phyloP scores from a whole-genome alignment of 2,888 invertebrate species.

The Pammene aurita region DNA sequence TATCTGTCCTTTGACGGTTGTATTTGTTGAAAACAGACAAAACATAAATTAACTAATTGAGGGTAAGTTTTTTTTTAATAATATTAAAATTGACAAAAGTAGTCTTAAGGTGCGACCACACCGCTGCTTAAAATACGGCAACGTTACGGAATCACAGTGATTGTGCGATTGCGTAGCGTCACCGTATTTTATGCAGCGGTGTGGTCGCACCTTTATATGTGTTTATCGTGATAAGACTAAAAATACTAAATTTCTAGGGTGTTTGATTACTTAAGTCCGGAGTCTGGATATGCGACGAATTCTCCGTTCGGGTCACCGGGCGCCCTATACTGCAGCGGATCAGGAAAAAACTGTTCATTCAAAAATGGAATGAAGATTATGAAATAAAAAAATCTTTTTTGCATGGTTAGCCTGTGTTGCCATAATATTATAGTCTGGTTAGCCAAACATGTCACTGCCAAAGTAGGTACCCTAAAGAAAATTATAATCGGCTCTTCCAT shows the following conservation, averaged over 20 bases:
- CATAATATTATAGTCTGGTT: not conserved
- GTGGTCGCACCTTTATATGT: no score
- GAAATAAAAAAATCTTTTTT: slow-evolving; percentile 40
- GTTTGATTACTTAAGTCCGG: slow-evolving; percentile 54
- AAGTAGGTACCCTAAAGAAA: not conserved
- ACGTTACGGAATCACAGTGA: no score
- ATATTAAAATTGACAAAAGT: no score
- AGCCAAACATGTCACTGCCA: not conserved
- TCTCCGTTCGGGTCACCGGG: slow-evolving; percentile 49
- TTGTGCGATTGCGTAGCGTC: no score
- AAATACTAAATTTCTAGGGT: slow-evolving; percentile 54
- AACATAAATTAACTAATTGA: no score
- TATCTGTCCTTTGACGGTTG: no score
- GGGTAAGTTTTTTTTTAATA: no score
- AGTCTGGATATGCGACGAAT: slow-evolving; percentile 65
- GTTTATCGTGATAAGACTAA: not conserved
- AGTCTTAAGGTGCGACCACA: no score
- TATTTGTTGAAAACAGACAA: no score
- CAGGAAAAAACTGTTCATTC: slow-evolving; percentile 58
- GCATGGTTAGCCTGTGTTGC: not conserved
- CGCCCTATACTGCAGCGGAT: slow-evolving; percentile 60
- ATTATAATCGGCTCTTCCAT: no score
- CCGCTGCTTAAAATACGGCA: no score
- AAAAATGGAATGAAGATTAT: slow-evolving; percentile 53
- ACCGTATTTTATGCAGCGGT: no score